A percentile compares a stretch with the other conserved stretches of the same genome.
Evolutionary conservation across 2,797 vertebrate species (phyloP).

Genomic region (Spinus pinus): DNA sequence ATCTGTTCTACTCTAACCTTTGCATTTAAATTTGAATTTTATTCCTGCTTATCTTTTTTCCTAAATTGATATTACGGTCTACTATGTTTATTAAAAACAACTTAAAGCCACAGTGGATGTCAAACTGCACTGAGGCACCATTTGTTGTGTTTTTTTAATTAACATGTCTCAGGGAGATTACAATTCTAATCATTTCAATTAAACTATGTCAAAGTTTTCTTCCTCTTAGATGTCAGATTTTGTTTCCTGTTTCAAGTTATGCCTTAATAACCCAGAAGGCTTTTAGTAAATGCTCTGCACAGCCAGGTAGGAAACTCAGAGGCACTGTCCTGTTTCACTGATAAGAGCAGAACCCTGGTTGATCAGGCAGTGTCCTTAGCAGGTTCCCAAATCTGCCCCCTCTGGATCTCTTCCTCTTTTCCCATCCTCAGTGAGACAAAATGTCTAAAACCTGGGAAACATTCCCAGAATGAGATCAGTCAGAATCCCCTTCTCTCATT

Average conservation of each 20-base stretch:
- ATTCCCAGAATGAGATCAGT: neutral
- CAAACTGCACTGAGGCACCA: slow-evolving; percentile 8
- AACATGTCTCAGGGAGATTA: slow-evolving; percentile 25
- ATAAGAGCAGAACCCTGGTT: neutral
- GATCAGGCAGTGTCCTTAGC: neutral
- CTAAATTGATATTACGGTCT: slow-evolving; percentile 57
- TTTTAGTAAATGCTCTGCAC: neutral
- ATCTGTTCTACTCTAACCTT: slow-evolving; percentile 62
- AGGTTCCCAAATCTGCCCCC: neutral
- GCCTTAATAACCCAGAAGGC: neutral
- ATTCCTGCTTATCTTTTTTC: slow-evolving; percentile 55
- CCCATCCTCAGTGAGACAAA: neutral
- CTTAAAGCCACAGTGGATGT: slow-evolving; percentile 41
- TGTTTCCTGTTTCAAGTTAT: neutral
- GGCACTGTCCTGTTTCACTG: neutral
- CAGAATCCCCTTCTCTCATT: neutral
- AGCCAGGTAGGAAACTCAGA: neutral
- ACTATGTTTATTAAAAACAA: slow-evolving; percentile 67
- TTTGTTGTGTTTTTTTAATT: slow-evolving; percentile 52
- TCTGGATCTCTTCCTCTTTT: neutral
- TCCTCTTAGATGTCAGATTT: neutral
- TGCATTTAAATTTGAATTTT: slow-evolving; percentile 66
- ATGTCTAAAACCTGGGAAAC: neutral
- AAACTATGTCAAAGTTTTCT: slow-evolving; percentile 16
- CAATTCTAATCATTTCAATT: slow-evolving; percentile 38